Evolutionary conservation across 2,113 vertebrate genomes (phyloP).

Genomic region (Odocoileus virginianus): DNA sequence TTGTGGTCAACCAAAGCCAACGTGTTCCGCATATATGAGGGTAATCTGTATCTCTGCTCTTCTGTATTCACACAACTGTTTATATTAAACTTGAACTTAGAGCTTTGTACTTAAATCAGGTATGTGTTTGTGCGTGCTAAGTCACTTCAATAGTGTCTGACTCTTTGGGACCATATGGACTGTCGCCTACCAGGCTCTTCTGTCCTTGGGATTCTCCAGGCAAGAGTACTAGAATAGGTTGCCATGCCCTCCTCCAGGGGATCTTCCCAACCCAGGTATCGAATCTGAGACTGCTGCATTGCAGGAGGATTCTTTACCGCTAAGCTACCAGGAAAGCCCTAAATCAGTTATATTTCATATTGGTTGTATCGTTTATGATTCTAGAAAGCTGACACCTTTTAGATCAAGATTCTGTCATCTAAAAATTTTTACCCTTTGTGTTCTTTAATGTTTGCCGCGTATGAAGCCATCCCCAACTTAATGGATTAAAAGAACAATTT

Average conservation of each 20-base stretch:
- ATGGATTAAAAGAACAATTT: neutral
- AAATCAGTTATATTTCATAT: neutral
- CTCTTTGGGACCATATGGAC: neutral
- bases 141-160: neutral
- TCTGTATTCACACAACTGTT: neutral
- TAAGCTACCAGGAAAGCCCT: neutral
- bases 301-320: neutral
- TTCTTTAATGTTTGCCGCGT: neutral
- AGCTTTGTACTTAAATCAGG: neutral
- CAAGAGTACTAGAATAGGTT: neutral
- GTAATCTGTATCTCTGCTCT: neutral
- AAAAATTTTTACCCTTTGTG: neutral
- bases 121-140: neutral
- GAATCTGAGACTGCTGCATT: rapidly evolving
- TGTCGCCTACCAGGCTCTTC: neutral
- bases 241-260: neutral
- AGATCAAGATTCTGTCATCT: neutral
- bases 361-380: neutral
- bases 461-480: neutral
- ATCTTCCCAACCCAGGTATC: neutral
- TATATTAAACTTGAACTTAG: neutral
- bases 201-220: neutral
- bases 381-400: neutral
- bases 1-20: neutral
- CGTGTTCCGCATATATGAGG: neutral